phyloP scores from a whole-genome alignment of 1,140 invertebrate genomes.

The Adelges cooleyi region DNA sequence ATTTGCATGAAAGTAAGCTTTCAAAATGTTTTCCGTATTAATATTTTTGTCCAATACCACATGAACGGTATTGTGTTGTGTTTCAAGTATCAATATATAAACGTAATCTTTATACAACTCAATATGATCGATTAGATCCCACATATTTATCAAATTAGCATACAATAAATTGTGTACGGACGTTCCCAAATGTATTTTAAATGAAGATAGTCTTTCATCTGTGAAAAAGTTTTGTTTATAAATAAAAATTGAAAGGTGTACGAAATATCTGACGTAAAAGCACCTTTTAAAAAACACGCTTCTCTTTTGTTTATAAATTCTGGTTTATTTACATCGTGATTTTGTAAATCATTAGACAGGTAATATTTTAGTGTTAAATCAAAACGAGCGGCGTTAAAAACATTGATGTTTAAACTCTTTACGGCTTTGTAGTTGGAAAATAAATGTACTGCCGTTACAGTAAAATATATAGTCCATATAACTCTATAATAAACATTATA shows the following conservation, averaged over 20 bases:
- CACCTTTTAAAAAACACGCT: conserved; percentile 16
- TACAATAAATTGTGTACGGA: conserved; percentile 1
- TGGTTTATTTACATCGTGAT: conserved; percentile 17
- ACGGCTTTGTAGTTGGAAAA: conserved; percentile 79
- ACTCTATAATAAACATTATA: conserved; percentile 41
- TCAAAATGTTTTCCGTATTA: conserved; percentile 39
- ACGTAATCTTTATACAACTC: conserved; percentile 47
- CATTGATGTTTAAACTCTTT: conserved; percentile 42
- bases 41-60: conserved; percentile 40
- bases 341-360: conserved; percentile 38
- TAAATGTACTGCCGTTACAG: conserved; percentile 71
- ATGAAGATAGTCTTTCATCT: conserved; percentile 12
- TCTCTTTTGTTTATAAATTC: conserved; percentile 19
- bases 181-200: conserved; percentile 14
- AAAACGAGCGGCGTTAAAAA: conserved; percentile 67
- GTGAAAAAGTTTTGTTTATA: conserved; percentile 1
- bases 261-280: neutral
- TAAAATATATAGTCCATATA: conserved; percentile 54
- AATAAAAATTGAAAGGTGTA: neutral
- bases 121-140: conserved; percentile 17
- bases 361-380: conserved; percentile 53
- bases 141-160: neutral
- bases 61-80: conserved; percentile 45
- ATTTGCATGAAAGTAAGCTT: conserved; percentile 45
- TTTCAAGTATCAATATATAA: conserved; percentile 69